Evolutionary conservation across 2,888 invertebrate species (phyloP), one percentile per base, ranked within the genome.

Genomic region (Poecilus cupreus): DNA sequence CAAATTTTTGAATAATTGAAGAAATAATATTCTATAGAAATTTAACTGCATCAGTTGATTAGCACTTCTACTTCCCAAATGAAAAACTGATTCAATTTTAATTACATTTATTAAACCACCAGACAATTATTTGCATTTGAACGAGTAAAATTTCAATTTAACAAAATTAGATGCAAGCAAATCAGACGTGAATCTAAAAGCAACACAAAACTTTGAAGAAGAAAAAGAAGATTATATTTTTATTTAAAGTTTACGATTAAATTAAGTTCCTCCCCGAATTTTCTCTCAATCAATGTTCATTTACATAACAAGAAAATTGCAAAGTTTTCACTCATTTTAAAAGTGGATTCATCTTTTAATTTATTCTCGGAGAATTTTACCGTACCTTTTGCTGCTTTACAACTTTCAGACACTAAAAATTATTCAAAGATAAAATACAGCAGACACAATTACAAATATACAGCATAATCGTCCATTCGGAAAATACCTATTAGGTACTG

Each of bases 51-150:
- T 60, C 24, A 16, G 51, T 26, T 60, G 26, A 60, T 60, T 60
- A 60, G 54, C 37, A 37, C 37, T 68, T 68, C 18, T 13, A 51
- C 16, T 51, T 32, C 3, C 11, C 37, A 37, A 10, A 18, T 68
- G 20, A 64, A 37, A 70, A 70, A 70, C 16, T 37, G 39, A 37
- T 70, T 39, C 39, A 16, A 43, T 32, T 57, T 57, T 39, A 57
- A 57, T 57, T 76, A 76, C 54, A 32, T 54, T 5, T 54, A 75
- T 20, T 57, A 77, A 77, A 77, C 16, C 60, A 2, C 4, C 26
- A 76, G 57, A 39, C 18, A 76, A 43, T 77, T 77, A 77, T 77
- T 77, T 77, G 77, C 77, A 77, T 77, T 77, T 77, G 22, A 77
- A 64, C 11, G 20, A 26, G 11, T 32, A 24, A 46, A 72, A 46